phyloP scores from a whole-genome alignment of 2,797 vertebrate genomes.

The Gila robusta region DNA sequence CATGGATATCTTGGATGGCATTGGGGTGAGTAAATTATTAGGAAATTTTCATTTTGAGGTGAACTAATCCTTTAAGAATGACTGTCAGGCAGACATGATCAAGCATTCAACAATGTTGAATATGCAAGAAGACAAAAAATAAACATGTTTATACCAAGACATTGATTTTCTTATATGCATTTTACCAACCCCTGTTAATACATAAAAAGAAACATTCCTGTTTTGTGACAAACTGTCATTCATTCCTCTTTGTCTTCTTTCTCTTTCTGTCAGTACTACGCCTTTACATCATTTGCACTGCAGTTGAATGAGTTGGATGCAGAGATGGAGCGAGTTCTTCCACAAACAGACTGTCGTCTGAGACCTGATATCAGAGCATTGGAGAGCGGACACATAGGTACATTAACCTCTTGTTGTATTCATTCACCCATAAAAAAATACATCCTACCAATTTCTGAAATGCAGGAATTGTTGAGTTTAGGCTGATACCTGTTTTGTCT shows the following conservation, averaged over 20 bases:
- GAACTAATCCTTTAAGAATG: too few species aligned
- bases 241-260: neutral
- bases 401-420: too few species aligned
- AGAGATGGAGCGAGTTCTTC: constrained; percentile 88
- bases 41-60: too few species aligned
- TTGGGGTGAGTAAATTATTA: too few species aligned
- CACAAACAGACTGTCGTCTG: constrained; percentile 92
- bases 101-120: neutral
- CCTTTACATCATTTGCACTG: constrained; percentile 97
- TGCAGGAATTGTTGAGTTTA: neutral
- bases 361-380: constrained; percentile 95
- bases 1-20: too few species aligned
- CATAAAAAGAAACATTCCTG: neutral
- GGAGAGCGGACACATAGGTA: constrained; percentile 98
- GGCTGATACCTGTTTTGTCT: neutral
- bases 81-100: neutral
- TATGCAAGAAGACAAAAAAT: neutral
- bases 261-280: constrained; percentile 88
- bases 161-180: neutral
- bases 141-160: neutral
- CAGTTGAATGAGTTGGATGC: constrained; percentile 93
- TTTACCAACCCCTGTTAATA: neutral
- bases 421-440: neutral
- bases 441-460: neutral
- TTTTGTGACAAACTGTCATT: neutral